Percentiles rank a stretch among this genome's conserved stretches.
Conservation (phyloP, 2,888 invertebrate genomes). For the Thysanoteuthis rhombus region DNA sequence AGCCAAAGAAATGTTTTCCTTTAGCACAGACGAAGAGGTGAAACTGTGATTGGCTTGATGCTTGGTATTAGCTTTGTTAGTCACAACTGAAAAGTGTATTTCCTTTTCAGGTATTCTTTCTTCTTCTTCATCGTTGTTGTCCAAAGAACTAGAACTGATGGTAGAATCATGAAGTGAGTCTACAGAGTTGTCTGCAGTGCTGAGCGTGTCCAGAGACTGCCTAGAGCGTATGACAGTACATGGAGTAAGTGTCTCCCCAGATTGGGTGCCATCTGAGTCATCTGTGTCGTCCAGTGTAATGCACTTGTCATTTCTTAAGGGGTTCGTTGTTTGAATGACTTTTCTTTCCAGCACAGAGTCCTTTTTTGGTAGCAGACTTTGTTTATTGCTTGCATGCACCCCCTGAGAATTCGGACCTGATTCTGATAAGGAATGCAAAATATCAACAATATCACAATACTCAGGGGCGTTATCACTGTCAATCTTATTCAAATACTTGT, state of each 20-base stretch:
- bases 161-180: neutral
- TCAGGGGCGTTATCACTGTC: slow-evolving; percentile 18
- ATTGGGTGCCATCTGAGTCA: neutral
- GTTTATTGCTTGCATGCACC: neutral
- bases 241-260: neutral
- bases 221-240: neutral
- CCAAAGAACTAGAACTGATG: neutral
- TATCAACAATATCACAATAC: slow-evolving; percentile 29
- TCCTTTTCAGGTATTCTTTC: neutral
- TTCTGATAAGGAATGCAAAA: slow-evolving; percentile 28
- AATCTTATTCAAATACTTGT: neutral
- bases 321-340: neutral
- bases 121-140: neutral
- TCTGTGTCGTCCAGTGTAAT: neutral
- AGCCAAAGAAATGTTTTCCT: neutral
- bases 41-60: neutral
- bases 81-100: neutral
- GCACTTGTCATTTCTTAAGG: neutral
- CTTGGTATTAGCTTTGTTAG: neutral
- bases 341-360: neutral
- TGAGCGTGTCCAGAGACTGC: slow-evolving; percentile 23
- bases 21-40: neutral
- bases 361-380: neutral
- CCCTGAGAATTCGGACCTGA: slow-evolving; percentile 14
- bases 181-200: slow-evolving; percentile 18